These are phyloP conservation scores for Nanorana parkeri DNA, from an alignment of 2,113 vertebrate genomes.

Conservation along the genomic window DNA sequence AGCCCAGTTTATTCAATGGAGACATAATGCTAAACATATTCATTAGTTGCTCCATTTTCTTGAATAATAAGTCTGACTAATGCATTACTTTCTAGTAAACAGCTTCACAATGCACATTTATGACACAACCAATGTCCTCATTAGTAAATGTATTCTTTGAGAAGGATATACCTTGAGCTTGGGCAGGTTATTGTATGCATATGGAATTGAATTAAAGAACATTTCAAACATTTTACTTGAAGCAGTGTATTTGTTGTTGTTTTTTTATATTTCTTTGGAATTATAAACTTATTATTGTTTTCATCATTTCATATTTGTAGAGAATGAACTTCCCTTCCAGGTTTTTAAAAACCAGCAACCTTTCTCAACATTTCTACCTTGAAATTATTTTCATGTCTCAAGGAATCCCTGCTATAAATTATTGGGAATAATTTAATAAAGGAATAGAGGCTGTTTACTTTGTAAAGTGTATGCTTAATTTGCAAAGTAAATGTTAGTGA, in stretches of 20 bases:
- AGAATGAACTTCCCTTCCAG: no score
- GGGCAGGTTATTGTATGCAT: background rate
- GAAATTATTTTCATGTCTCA: background rate
- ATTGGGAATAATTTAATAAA: no score
- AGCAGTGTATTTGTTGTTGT: background rate
- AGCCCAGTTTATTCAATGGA: background rate
- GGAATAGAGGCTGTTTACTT: no score
- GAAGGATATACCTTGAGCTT: background rate
- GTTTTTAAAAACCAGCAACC: no score
- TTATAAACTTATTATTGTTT: no score
- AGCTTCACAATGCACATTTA: constrained; percentile 21
- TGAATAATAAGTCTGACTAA: constrained; percentile 21
- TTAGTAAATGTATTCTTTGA: constrained; percentile 6
- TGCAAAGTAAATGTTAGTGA: no score
- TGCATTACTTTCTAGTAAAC: constrained; percentile 8
- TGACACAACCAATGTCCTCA: background rate
- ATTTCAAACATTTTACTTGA: background rate
- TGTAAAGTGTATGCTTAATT: no score
- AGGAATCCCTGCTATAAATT: no score
- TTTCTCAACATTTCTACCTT: background rate
- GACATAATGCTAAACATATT: background rate
- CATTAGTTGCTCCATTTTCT: constrained; percentile 6
- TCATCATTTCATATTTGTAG: no score
- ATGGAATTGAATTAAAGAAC: background rate
- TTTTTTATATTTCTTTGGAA: background rate